Base-by-base conservation (phyloP, 2,888 invertebrate species). In the Abscondita cerata region DNA sequence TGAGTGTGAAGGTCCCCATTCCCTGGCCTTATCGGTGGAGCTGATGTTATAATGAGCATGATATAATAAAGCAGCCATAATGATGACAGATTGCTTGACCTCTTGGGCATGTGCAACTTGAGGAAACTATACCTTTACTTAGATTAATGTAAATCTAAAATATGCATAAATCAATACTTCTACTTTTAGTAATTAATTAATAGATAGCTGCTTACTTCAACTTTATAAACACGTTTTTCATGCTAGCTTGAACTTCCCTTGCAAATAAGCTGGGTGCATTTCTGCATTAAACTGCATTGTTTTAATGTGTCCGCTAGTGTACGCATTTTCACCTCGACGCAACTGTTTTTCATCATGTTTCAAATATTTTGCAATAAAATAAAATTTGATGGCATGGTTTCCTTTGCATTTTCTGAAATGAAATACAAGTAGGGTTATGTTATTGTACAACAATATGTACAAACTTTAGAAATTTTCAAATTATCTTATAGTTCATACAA, bases 11-110 rank as follows among this genome's bases (percentile, higher is more conserved):
- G 31, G 33, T 33, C 9, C 33, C 36, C 51, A 51, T 18, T 2
- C 9, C 33, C 15, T 9, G 6, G n/a, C 15, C n/a, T 8, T 34
- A 51, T 51, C 51, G 15, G 51, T 51, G 15, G 51, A 6, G 15
- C 51, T 51, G 16, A 51, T 51, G 13, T 51, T 51, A 13, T 51
- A 31, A 9, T 51, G 33, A 11, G 51, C 51, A 33, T 11, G 8
- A 9, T 34, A 34, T 31, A 51, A 34, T 13, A 51, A 51, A 8
- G 51, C 51, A 13, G 25, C 25, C 25, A 25, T 25, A n/a, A 25
- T 25, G 25, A 6, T 25, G 25, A 25, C 25, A 25, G 6, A 25
- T 25, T 25, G 25, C 25, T 25, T 25, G 15, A 1, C 51, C 51
- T 34, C 51, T 15, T 16, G 51, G 34, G n/a, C 51, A 51, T 25